These are phyloP conservation scores for Lathamus discolor DNA, from an alignment of 2,113 vertebrate genomes.

Conservation along the genomic window DNA sequence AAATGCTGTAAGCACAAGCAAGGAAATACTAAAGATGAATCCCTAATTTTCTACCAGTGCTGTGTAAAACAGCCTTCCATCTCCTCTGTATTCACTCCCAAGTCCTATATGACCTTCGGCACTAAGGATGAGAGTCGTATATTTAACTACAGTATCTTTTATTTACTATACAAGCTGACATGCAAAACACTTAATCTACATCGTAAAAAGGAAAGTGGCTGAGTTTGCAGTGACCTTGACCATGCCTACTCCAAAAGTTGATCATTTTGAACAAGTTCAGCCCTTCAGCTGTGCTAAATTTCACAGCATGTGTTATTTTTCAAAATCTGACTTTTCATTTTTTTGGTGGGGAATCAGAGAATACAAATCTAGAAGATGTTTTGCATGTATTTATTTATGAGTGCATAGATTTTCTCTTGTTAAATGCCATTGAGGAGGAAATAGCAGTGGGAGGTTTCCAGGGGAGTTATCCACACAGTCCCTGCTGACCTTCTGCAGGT, in stretches of 20 bases:
- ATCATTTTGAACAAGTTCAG: background rate
- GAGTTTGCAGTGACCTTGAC: slow-evolving; percentile 56
- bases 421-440: background rate
- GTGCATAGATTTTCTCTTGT: background rate
- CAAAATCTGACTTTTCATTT: background rate
- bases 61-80: background rate
- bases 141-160: slow-evolving; percentile 60
- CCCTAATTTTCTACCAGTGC: background rate
- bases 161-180: slow-evolving; percentile 58
- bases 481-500: background rate
- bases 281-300: background rate
- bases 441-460: background rate
- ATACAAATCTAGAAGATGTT: background rate
- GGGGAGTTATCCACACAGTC: background rate
- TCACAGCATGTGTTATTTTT: slow-evolving; percentile 7
- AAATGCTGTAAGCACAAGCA: background rate
- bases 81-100: slow-evolving; percentile 5
- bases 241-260: background rate
- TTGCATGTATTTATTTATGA: slow-evolving; percentile 29
- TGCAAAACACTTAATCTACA: slow-evolving; percentile 63
- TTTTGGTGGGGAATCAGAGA: background rate
- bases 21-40: background rate
- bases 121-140: slow-evolving; percentile 47
- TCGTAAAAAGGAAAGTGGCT: slow-evolving; percentile 40
- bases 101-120: slow-evolving; percentile 31